These are phyloP conservation scores for Phortica okadai DNA, from an alignment of 2,888 invertebrate species.

Conservation along the genomic window DNA sequence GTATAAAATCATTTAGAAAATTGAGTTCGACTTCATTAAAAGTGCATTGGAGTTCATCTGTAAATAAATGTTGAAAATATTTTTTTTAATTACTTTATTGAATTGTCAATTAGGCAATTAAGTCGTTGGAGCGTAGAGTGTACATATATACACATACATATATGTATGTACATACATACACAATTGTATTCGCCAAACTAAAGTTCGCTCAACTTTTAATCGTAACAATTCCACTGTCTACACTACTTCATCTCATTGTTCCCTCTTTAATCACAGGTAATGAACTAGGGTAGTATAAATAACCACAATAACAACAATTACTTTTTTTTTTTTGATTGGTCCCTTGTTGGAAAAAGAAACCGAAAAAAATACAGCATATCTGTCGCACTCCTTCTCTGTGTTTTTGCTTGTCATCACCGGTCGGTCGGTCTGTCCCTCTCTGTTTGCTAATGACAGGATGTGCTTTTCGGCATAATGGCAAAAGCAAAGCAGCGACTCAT, in stretches of 20 bases:
- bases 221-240: background rate
- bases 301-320: background rate
- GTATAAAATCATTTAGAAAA: conserved; percentile 11
- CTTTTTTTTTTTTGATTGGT: background rate
- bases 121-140: background rate
- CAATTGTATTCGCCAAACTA: background rate
- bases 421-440: no score
- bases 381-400: no score
- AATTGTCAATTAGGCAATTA: conserved; percentile 2
- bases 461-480: conserved; percentile 45
- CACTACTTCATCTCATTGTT: background rate
- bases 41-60: conserved; percentile 20
- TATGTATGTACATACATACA: no score
- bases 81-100: conserved; percentile 3
- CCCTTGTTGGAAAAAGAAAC: background rate
- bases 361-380: background rate
- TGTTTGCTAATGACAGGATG: conserved; percentile 55
- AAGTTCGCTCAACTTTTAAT: no score
- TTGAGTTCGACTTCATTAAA: conserved; percentile 7
- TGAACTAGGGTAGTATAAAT: background rate
- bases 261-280: background rate
- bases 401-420: no score
- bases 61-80: background rate
- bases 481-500: conserved; percentile 23
- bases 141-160: background rate